A percentile compares a stretch with the other conserved stretches of the same genome.
These are phyloP conservation scores for Botia almorhae DNA, from an alignment of 2,797 vertebrate species.

Conservation along the genomic window DNA sequence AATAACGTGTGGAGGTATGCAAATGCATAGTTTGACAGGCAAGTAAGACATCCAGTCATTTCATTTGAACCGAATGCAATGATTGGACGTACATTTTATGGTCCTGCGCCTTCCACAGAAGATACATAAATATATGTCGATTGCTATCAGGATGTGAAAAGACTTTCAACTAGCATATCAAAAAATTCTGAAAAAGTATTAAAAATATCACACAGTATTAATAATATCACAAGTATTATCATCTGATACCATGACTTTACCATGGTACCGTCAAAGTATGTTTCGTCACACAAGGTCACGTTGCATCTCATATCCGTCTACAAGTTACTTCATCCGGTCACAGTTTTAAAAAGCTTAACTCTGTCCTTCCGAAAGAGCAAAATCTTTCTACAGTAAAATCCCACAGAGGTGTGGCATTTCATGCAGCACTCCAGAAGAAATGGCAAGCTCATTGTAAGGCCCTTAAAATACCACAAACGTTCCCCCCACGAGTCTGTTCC, in stretches of 20 bases:
- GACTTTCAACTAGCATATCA: too few relatives aligned
- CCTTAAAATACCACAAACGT: conserved; percentile 54
- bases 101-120: too few relatives aligned
- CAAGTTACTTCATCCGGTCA: neutral
- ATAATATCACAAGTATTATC: neutral
- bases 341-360: conserved; percentile 10
- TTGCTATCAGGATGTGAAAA: too few relatives aligned
- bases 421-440: conserved; percentile 39
- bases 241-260: neutral
- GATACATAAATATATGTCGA: too few relatives aligned
- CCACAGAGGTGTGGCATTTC: conserved; percentile 51
- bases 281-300: neutral
- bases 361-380: neutral
- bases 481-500: conserved; percentile 35
- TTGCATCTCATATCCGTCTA: neutral
- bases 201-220: too few relatives aligned
- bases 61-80: too few relatives aligned
- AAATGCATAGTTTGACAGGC: too few relatives aligned
- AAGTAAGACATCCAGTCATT: too few relatives aligned
- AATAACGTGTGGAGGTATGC: too few relatives aligned
- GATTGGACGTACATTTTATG: too few relatives aligned
- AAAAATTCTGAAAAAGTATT: too few relatives aligned
- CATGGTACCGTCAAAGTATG: neutral
- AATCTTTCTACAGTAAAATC: conserved; percentile 27
- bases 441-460: conserved; percentile 51